Evolutionary conservation across 2,888 invertebrate genomes (phyloP).

Genomic region (Dicroscelio sp.): DNA sequence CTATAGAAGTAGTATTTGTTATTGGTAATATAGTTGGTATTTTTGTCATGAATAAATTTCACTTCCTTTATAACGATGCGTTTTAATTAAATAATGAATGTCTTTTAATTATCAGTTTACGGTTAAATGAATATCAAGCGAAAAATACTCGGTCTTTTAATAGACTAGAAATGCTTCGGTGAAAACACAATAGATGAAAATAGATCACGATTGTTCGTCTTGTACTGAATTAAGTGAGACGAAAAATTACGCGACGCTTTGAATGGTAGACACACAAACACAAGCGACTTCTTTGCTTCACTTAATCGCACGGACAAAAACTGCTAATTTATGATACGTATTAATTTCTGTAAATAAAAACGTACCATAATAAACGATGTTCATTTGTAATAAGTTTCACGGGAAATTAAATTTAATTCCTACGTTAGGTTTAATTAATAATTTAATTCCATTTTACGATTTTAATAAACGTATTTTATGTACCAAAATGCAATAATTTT

Average conservation of each 20-base stretch:
- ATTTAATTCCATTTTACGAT: too few relatives aligned
- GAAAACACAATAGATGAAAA: conserved; percentile 42
- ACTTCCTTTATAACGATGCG: not conserved
- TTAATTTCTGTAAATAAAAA: conserved; percentile 46
- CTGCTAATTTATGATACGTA: conserved; percentile 43
- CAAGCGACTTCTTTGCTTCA: conserved; percentile 2
- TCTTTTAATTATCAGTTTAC: conserved; percentile 5
- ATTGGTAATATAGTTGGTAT: not conserved
- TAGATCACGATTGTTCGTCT: conserved; percentile 51
- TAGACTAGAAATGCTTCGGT: not conserved
- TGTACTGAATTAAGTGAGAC: conserved; percentile 52
- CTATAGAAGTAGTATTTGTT: not conserved
- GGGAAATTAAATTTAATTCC: conserved; percentile 16
- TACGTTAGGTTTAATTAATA: too few relatives aligned
- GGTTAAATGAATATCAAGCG: not conserved
- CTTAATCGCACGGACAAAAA: conserved; percentile 31
- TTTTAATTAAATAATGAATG: conserved; percentile 10
- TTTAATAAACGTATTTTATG: too few relatives aligned
- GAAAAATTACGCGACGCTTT: conserved; percentile 59
- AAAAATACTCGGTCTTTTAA: conserved; percentile 36
- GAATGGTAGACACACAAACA: conserved; percentile 42
- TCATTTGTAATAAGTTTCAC: not conserved
- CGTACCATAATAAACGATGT: not conserved
- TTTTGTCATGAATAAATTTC: not conserved
- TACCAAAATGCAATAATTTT: too few relatives aligned